phyloP scores from a whole-genome alignment of 2,888 invertebrate genomes.

The Amphiduros pacificus region DNA sequence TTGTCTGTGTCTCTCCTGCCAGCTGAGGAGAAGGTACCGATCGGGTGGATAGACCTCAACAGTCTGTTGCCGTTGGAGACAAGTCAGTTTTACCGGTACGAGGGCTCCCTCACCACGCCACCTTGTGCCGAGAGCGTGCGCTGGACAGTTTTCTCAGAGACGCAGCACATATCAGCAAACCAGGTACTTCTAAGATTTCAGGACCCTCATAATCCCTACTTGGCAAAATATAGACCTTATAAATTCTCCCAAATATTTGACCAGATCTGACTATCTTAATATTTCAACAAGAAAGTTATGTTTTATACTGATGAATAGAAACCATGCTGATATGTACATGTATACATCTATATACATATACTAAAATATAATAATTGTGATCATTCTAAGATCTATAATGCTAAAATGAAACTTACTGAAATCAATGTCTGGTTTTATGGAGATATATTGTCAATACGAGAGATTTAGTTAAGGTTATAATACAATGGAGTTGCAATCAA shows the following conservation, averaged over 20 bases:
- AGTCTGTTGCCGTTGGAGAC: slow-evolving; percentile 41
- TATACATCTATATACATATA: too few relatives aligned
- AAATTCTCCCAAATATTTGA: not conserved
- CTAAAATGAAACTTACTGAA: too few relatives aligned
- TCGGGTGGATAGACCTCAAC: slow-evolving; percentile 34
- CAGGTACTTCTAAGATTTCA: slow-evolving; percentile 36
- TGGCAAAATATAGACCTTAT: not conserved
- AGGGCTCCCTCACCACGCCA: slow-evolving; percentile 53
- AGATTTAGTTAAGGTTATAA: too few relatives aligned
- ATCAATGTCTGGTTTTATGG: too few relatives aligned
- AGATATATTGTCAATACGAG: too few relatives aligned
- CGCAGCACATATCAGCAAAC: slow-evolving; percentile 41
- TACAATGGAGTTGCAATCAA: too few relatives aligned
- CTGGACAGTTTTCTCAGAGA: slow-evolving; percentile 51
- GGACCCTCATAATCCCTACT: not conserved
- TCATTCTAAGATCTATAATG: too few relatives aligned
- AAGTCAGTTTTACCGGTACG: slow-evolving; percentile 45
- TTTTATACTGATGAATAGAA: too few relatives aligned
- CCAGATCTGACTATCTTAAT: not conserved
- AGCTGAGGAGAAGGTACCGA: not conserved
- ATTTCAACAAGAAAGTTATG: too few relatives aligned
- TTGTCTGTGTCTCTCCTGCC: not conserved
- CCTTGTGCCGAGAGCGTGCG: slow-evolving; percentile 50
- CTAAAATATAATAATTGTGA: too few relatives aligned
- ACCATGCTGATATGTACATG: too few relatives aligned